phyloP scores from a whole-genome alignment of 2,797 vertebrate genomes.

The Betta splendens region DNA sequence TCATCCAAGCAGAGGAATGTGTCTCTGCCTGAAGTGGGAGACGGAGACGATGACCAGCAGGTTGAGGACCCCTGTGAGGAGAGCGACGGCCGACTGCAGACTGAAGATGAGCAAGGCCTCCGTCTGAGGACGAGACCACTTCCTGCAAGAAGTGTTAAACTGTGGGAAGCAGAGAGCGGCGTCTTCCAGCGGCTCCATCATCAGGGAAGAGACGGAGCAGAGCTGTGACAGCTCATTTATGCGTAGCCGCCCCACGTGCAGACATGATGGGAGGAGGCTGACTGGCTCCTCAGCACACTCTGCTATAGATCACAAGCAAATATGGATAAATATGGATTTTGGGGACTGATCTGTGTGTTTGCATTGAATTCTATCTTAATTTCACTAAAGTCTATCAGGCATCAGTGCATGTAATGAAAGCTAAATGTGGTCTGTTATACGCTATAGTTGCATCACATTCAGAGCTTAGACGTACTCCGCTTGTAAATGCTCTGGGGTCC shows the following conservation, averaged over 20 bases:
- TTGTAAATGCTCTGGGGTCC: too few species aligned
- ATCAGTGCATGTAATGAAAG: neutral
- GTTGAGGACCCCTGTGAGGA: neutral
- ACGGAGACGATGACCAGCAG: neutral
- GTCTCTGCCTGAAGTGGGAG: neutral
- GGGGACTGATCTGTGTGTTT: too few species aligned
- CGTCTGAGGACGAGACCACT: neutral
- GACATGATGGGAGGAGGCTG: too few species aligned
- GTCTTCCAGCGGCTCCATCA: neutral
- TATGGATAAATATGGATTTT: too few species aligned
- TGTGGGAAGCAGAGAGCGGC: neutral
- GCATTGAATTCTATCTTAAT: too few species aligned
- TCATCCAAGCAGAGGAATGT: neutral
- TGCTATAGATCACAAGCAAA: too few species aligned
- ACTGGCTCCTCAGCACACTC: too few species aligned
- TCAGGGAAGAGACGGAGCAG: neutral
- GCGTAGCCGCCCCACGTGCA: neutral
- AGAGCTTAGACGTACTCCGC: too few species aligned
- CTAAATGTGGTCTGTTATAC: too few species aligned
- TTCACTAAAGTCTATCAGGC: too few species aligned
- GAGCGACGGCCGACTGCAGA: neutral
- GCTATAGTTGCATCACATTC: neutral
- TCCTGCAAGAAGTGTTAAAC: neutral
- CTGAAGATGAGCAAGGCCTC: neutral
- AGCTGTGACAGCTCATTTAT: neutral